Base-by-base conservation (phyloP, 2,113 vertebrate species). In the Panurus biarmicus region DNA sequence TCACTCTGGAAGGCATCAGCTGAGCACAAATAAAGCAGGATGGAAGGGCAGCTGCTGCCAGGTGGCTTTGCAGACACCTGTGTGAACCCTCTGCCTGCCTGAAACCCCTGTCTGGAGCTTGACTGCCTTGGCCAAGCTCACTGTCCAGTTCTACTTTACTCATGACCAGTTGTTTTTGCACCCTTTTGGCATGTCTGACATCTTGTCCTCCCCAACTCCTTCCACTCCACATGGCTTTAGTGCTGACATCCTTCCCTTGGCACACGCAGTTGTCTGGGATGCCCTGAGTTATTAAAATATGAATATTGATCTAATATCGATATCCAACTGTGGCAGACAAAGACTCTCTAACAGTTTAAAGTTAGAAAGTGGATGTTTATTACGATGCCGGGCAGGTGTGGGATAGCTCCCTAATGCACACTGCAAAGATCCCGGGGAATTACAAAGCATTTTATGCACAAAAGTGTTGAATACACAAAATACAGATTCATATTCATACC, bases 61-160 rank as follows among this genome's bases (percentile, higher is more conserved):
- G 35, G 5, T 17, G 57, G 61, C 53, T 53, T 47, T 48, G 48
- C 69, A 29, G 51, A 33, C 64, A 44, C 14, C n/a, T 7, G 1
- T 0, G 0, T 7, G 47, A n/a, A 50, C 31, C 58, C 40, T 38
- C 44, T 7, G 4, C 45, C 60, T 60, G 62, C 23, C 38, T 42
- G 25, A 48, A 4, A 26, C 12, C 38, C 48, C 36, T 11, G 44
- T 44, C 74, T 47, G 29, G 22, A 29, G 31, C 26, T 7, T 12
- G 11, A 16, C 51, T 62, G 67, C 22, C 48, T 45, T 28, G 26
- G 40, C 45, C 44, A 51, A 42, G 19, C 3, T 45, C n/a, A 4
- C n/a, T 6, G 28, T 26, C 36, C 0, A 0, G 8, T 33, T 53
- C 51, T 15, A 8, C 29, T 67, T 62, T 7, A 51, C 29, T 18